These are phyloP conservation scores for Cotesia congregata DNA, from an alignment of 2,888 invertebrate genomes.

Conservation along the genomic window DNA sequence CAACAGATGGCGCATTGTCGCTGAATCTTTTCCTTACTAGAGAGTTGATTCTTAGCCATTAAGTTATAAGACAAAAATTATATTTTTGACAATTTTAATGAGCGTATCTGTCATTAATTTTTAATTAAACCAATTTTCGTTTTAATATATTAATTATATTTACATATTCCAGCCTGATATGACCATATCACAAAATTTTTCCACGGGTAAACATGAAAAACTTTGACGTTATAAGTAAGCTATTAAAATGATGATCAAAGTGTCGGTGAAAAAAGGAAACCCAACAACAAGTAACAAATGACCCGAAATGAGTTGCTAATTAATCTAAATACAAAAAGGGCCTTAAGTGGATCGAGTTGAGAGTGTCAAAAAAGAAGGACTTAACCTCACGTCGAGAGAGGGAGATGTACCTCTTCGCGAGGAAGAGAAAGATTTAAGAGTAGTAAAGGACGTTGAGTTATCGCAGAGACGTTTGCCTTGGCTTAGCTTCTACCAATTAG, in stretches of 20 bases:
- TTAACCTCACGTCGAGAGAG: background rate
- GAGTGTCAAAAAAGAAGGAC: background rate
- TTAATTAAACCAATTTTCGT: no score
- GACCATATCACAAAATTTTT: no score
- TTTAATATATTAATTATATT: no score
- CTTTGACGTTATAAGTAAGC: no score
- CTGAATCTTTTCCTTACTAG: no score
- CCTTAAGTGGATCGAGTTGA: background rate
- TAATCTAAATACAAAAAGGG: background rate
- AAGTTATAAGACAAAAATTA: no score
- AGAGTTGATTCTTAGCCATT: no score
- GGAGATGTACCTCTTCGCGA: constrained; percentile 7
- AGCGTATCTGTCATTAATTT: no score
- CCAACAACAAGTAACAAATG: background rate
- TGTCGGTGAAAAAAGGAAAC: background rate
- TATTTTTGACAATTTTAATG: no score
- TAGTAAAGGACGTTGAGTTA: constrained; percentile 48
- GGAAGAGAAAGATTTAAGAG: constrained; percentile 29
- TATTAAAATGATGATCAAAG: background rate
- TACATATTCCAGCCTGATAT: no score
- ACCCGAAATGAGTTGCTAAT: background rate
- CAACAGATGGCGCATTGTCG: no score
- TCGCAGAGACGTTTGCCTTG: constrained; percentile 50
- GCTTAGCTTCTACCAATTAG: constrained; percentile 52
- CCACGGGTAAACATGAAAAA: no score